phyloP scores from a whole-genome alignment of 2,797 vertebrate genomes.

The Cryptoblepharus egeriae region DNA sequence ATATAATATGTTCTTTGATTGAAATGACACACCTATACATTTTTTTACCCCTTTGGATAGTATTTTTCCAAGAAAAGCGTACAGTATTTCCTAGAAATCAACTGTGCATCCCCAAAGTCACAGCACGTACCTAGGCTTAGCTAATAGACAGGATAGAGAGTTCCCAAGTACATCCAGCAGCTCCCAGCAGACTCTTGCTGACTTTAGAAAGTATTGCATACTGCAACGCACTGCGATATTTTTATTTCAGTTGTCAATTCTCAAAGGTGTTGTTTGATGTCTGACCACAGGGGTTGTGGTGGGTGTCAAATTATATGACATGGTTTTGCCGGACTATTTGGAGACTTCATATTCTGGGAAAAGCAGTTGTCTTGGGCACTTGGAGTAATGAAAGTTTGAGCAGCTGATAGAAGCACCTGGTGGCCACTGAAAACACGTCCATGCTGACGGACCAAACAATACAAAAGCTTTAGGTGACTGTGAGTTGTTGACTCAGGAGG shows the following conservation, averaged over 20 bases:
- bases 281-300: slow-evolving; percentile 22
- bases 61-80: neutral
- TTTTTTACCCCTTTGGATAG: neutral
- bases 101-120: neutral
- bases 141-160: slow-evolving; percentile 13
- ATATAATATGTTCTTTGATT: too few species aligned
- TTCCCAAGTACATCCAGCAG: slow-evolving; percentile 22
- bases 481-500: slow-evolving; percentile 23
- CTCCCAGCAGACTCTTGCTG: neutral
- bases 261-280: slow-evolving; percentile 20
- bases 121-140: neutral
- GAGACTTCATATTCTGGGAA: neutral
- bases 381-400: neutral
- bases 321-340: slow-evolving; percentile 6
- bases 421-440: slow-evolving; percentile 32
- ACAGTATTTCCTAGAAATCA: neutral
- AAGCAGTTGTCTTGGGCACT: slow-evolving; percentile 21
- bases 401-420: neutral
- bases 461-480: slow-evolving; percentile 13
- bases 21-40: neutral
- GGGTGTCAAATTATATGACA: slow-evolving; percentile 34
- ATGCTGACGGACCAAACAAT: neutral
- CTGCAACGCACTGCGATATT: slow-evolving; percentile 26
- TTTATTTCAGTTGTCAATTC: slow-evolving; percentile 24
- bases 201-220: slow-evolving; percentile 19